These are phyloP conservation scores for Scarus forsteni DNA, from an alignment of 2,797 vertebrate species.

Conservation along the genomic window DNA sequence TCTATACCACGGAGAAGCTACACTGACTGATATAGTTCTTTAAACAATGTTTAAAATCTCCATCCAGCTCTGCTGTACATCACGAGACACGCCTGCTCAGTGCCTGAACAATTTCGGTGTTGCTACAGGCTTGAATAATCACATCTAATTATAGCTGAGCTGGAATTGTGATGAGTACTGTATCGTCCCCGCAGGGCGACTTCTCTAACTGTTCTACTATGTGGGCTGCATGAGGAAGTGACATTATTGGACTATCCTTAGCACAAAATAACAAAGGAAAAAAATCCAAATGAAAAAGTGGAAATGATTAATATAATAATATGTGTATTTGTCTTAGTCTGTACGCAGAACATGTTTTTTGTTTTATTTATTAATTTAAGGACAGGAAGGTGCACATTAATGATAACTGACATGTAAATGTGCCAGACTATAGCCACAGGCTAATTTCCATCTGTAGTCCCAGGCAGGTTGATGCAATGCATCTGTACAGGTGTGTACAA, in stretches of 20 bases:
- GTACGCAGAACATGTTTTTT: too few relatives aligned
- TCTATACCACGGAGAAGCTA: slow-evolving; percentile 3
- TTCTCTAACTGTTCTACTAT: slow-evolving; percentile 56
- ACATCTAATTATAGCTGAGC: slow-evolving; percentile 65
- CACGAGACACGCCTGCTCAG: slow-evolving; percentile 36
- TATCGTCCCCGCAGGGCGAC: slow-evolving; percentile 50
- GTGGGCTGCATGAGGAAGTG: slow-evolving; percentile 36
- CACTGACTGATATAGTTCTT: background rate
- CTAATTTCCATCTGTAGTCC: too few relatives aligned
- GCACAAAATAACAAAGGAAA: slow-evolving; percentile 15
- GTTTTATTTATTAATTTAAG: too few relatives aligned
- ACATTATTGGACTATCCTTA: slow-evolving; percentile 27
- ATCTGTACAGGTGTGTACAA: too few relatives aligned
- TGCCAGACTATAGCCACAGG: too few relatives aligned
- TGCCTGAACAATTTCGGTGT: slow-evolving; percentile 55
- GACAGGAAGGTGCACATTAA: too few relatives aligned
- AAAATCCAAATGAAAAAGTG: background rate
- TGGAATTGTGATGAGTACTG: slow-evolving; percentile 60
- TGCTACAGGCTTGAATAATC: slow-evolving; percentile 66
- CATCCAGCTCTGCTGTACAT: slow-evolving; percentile 33
- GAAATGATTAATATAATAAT: too few relatives aligned
- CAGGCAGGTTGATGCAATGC: too few relatives aligned
- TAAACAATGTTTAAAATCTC: background rate
- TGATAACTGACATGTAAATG: too few relatives aligned
- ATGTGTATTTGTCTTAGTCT: too few relatives aligned